phyloP scores from a whole-genome alignment of 2,113 vertebrate species.

The Ciconia maguari region DNA sequence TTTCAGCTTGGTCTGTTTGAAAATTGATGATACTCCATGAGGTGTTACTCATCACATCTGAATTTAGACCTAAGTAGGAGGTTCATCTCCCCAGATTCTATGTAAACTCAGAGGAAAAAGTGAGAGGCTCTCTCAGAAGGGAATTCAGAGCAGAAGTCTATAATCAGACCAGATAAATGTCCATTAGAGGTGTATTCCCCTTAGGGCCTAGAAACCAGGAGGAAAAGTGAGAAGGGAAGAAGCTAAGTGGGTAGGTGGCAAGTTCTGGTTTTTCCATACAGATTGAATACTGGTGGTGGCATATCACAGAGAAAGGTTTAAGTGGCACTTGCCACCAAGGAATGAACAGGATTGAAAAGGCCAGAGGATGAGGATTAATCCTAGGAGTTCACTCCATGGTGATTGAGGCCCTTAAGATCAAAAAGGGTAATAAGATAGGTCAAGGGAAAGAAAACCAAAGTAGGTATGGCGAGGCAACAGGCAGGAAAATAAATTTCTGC shows the following conservation, averaged over 20 bases:
- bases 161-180: neutral
- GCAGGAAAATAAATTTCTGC: constrained; percentile 7
- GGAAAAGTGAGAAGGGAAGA: neutral
- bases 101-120: neutral
- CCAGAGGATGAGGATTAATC: neutral
- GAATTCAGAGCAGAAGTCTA: neutral
- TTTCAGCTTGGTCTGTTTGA: neutral
- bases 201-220: neutral
- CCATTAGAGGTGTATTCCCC: neutral
- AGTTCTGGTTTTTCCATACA: neutral
- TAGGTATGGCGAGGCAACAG: neutral
- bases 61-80: neutral
- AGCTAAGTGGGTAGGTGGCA: neutral
- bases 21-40: neutral
- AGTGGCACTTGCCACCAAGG: neutral
- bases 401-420: neutral
- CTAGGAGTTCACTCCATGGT: neutral
- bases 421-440: neutral
- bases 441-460: neutral
- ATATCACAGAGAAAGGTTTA: neutral
- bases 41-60: neutral
- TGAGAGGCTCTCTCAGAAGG: neutral
- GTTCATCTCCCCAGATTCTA: neutral
- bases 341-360: neutral
- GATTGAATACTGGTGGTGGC: neutral